phyloP scores from a whole-genome alignment of 2,888 invertebrate species.

The Tetanocera ferruginea region DNA sequence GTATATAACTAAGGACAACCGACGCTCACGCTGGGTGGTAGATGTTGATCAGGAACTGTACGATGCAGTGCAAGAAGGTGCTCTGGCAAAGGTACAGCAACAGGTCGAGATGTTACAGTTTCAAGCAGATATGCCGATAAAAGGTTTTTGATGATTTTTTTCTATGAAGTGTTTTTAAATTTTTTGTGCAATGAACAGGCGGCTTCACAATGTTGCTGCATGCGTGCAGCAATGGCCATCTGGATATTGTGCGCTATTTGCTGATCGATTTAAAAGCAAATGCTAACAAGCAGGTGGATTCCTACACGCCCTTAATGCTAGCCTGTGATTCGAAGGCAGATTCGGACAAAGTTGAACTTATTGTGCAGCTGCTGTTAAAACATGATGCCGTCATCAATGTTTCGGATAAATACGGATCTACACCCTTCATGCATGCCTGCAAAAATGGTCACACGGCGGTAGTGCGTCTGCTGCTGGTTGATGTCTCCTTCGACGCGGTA shows the following conservation, averaged over 20 bases:
- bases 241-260: conserved; percentile 60
- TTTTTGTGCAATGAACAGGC: conserved; percentile 33
- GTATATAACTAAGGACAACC: conserved; percentile 38
- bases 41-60: conserved; percentile 54
- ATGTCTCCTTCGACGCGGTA: conserved; percentile 62
- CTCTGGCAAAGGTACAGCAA: conserved; percentile 52
- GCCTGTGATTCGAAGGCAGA: conserved; percentile 59
- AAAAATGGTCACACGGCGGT: conserved; percentile 59
- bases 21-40: conserved; percentile 28
- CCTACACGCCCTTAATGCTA: conserved; percentile 61
- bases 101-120: conserved; percentile 52
- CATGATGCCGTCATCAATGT: conserved; percentile 63
- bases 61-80: conserved; percentile 54
- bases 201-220: conserved; percentile 57
- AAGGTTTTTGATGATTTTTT: conserved; percentile 34
- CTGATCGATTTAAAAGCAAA: conserved; percentile 56
- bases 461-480: conserved; percentile 57
- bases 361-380: conserved; percentile 58
- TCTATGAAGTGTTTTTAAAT: neutral
- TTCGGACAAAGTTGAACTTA: conserved; percentile 50
- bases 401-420: conserved; percentile 65
- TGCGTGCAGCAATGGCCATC: conserved; percentile 59
- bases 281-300: conserved; percentile 63
- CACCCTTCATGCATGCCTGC: conserved; percentile 68
- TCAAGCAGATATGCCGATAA: conserved; percentile 52